These are phyloP conservation scores for Rhynchotus rufescens DNA, from an alignment of 2,797 vertebrate species.

Conservation along the genomic window DNA sequence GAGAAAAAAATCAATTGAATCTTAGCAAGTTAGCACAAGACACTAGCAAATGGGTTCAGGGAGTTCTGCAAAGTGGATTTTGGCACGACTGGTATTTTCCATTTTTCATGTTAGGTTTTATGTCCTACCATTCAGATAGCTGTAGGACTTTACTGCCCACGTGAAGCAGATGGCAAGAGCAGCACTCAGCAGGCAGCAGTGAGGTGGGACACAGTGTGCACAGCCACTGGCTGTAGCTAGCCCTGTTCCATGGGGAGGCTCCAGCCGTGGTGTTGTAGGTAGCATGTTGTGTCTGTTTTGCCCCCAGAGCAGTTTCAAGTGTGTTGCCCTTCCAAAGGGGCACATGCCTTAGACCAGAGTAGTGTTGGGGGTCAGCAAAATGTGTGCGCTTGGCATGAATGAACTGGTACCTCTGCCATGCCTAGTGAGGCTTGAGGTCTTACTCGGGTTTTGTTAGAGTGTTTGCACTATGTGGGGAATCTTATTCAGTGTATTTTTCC, in stretches of 20 bases:
- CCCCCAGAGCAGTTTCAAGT: not conserved
- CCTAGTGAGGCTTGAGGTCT: not conserved
- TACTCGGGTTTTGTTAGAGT: not conserved
- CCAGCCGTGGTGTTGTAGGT: not conserved
- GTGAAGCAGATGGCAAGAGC: accelerated
- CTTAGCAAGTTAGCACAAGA: not conserved
- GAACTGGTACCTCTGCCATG: not conserved
- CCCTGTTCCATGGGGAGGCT: accelerated
- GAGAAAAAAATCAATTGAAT: not conserved
- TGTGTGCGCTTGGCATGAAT: not conserved
- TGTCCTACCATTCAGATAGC: not conserved
- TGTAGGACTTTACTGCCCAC: accelerated
- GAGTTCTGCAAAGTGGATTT: not conserved
- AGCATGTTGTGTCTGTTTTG: not conserved
- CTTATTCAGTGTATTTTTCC: not conserved
- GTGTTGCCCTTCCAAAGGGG: accelerated
- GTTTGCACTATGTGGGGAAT: not conserved
- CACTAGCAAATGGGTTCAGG: not conserved
- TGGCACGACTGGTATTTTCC: not conserved
- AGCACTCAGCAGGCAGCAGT: not conserved
- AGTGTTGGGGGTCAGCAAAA: not conserved
- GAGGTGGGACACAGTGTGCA: not conserved
- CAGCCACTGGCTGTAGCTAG: not conserved
- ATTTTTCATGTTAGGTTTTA: not conserved
- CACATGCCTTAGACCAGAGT: not conserved